Percentiles rank a stretch among this genome's conserved stretches.
phyloP scores from a whole-genome alignment of 2,888 invertebrate species.

The Aphidoletes aphidimyza region DNA sequence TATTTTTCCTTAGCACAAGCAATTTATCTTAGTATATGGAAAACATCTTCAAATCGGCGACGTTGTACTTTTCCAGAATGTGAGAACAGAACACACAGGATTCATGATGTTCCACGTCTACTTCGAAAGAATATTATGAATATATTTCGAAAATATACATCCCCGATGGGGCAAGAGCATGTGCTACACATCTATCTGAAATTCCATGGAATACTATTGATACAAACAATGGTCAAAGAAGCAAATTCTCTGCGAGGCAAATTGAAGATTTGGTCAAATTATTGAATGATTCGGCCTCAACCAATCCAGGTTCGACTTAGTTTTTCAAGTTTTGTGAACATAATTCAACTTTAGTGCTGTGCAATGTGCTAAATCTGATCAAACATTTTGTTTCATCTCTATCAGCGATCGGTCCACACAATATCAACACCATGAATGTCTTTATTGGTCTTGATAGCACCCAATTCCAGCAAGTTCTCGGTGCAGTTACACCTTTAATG shows the following conservation, averaged over 20 bases:
- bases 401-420: not conserved
- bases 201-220: not conserved
- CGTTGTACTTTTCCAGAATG: not conserved
- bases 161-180: not conserved
- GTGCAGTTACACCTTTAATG: not conserved
- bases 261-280: not conserved
- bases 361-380: too few relatives aligned
- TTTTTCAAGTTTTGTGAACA: too few relatives aligned
- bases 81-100: not conserved
- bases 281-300: not conserved
- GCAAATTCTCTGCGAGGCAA: not conserved
- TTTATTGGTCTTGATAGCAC: not conserved
- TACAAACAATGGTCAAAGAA: not conserved
- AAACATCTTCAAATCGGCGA: not conserved
- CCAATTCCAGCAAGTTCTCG: not conserved
- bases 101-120: not conserved
- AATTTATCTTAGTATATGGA: not conserved
- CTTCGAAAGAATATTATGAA: not conserved
- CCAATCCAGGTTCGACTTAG: too few relatives aligned
- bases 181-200: not conserved
- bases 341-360: too few relatives aligned
- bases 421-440: not conserved
- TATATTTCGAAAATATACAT: not conserved
- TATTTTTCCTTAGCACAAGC: not conserved
- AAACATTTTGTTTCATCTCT: not conserved